Conservation (phyloP, 2,113 vertebrate genomes). For the Eudyptes chrysolophus region DNA sequence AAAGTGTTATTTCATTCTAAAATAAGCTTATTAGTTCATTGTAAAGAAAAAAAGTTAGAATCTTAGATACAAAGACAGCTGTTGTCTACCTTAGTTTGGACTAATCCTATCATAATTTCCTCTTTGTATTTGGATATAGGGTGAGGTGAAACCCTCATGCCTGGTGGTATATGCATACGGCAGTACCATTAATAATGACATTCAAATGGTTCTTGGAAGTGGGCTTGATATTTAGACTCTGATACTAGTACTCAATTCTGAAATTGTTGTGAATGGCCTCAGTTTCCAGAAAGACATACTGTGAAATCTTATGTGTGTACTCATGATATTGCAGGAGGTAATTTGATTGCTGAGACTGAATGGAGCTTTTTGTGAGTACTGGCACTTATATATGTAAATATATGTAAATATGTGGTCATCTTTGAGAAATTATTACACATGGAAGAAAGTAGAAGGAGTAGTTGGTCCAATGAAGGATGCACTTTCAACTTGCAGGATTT, state of each 20-base stretch:
- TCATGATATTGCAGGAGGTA: neutral
- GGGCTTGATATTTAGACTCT: neutral
- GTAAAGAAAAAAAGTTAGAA: neutral
- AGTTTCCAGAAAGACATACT: neutral
- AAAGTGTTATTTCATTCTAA: neutral
- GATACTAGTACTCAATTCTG: neutral
- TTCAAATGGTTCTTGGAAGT: neutral
- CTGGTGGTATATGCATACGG: neutral
- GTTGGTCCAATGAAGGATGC: neutral
- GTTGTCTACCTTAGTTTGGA: neutral
- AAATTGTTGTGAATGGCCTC: neutral
- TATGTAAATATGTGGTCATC: neutral
- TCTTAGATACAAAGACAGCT: neutral
- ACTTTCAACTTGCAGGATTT: neutral
- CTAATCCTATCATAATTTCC: neutral
- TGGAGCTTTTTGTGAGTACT: neutral
- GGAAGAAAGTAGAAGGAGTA: neutral
- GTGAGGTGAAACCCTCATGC: neutral
- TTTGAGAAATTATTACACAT: neutral
- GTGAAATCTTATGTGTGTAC: neutral
- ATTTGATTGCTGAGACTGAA: neutral
- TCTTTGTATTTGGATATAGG: neutral
- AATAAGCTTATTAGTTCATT: neutral
- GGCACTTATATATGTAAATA: neutral
- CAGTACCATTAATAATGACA: neutral